Evolutionary conservation across 2,888 invertebrate genomes (phyloP).

Genomic region (Synergus gifuensis): DNA sequence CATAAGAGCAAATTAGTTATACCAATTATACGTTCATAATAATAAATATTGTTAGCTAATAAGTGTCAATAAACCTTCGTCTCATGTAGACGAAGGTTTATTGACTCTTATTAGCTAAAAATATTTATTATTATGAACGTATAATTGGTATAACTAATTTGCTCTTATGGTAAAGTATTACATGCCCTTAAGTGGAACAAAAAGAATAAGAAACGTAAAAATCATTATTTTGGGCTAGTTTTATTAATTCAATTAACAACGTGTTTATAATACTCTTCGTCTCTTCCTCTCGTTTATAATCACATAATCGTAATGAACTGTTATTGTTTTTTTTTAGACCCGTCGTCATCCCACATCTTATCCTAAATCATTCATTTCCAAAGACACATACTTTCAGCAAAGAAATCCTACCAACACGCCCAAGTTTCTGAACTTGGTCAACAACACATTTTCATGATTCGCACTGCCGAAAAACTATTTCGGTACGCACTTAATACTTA

Average conservation of each 20-base stretch:
- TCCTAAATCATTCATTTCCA: conserved; percentile 69
- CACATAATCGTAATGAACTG: conserved; percentile 72
- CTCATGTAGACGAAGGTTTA: too few relatives aligned
- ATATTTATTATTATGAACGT: too few relatives aligned
- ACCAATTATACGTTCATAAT: too few relatives aligned
- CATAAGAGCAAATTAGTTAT: too few relatives aligned
- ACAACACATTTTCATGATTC: conserved; percentile 55
- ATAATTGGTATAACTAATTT: too few relatives aligned
- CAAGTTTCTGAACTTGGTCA: conserved; percentile 53
- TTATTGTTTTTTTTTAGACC: conserved; percentile 75
- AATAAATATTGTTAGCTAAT: too few relatives aligned
- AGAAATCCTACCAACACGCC: conserved; percentile 62
- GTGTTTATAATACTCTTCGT: conserved; percentile 77
- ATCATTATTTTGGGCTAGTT: conserved; percentile 75
- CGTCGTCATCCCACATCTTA: conserved; percentile 74
- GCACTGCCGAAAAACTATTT: conserved; percentile 62
- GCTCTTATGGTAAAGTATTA: too few relatives aligned
- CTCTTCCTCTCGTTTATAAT: conserved; percentile 75
- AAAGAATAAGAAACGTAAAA: not conserved
- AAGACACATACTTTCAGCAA: conserved; percentile 68
- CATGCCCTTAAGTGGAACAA: not conserved
- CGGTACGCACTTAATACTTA: conserved; percentile 67
- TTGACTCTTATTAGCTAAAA: too few relatives aligned
- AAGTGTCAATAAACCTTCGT: too few relatives aligned
- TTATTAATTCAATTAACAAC: conserved; percentile 78